phyloP scores from a whole-genome alignment of 1,140 invertebrate species.

The Papilio glaucus region DNA sequence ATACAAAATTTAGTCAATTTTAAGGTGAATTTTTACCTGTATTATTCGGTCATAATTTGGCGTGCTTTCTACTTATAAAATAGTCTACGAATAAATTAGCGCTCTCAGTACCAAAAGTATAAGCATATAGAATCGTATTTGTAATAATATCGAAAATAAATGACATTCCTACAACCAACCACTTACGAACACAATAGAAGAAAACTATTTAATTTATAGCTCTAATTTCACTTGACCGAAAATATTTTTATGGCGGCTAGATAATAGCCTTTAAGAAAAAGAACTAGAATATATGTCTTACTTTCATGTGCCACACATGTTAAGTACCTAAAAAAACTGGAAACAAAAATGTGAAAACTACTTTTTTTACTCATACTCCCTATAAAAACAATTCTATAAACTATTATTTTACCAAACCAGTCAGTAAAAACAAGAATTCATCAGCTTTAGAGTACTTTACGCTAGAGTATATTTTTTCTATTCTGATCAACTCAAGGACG shows the following conservation, averaged over 20 bases:
- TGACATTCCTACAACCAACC: slow-evolving; percentile 12
- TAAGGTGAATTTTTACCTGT: background rate
- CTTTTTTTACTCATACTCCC: background rate
- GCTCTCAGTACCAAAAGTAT: background rate
- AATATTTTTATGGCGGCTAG: slow-evolving; percentile 21
- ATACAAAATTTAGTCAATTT: background rate
- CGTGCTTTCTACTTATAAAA: too few species aligned
- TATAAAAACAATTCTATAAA: background rate
- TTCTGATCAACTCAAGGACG: too few species aligned
- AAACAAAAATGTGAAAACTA: background rate
- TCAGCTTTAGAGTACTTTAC: too few species aligned
- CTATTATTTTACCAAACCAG: background rate
- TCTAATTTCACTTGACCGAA: slow-evolving; percentile 13
- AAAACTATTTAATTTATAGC: slow-evolving; percentile 23
- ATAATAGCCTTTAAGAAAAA: slow-evolving; percentile 22
- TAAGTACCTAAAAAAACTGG: background rate
- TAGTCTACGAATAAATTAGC: too few species aligned
- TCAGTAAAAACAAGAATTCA: background rate
- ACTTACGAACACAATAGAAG: slow-evolving; percentile 25
- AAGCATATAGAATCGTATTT: background rate
- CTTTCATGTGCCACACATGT: slow-evolving; percentile 11
- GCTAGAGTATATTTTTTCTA: too few species aligned
- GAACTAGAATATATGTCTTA: slow-evolving; percentile 13
- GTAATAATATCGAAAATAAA: slow-evolving; percentile 10
- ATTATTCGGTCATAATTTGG: too few species aligned